Evolutionary conservation across 2,113 vertebrate species (phyloP).

Genomic region (Variabilichromis moorii): DNA sequence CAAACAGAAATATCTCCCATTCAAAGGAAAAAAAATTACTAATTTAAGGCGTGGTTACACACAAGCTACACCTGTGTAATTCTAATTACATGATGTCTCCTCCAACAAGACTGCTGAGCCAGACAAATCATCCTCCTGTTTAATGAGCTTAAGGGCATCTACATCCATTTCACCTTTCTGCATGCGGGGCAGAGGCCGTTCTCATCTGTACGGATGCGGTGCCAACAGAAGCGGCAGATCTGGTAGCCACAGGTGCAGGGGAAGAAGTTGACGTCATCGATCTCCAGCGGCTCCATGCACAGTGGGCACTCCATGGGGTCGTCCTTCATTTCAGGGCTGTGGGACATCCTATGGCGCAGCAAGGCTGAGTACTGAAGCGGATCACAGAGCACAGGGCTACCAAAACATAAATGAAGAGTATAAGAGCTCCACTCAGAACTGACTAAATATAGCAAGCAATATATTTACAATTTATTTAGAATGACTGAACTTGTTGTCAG

Average conservation of each 20-base stretch:
- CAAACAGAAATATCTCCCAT: neutral
- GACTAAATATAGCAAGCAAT: neutral
- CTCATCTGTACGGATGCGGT: slow-evolving; percentile 98
- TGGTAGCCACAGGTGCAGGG: slow-evolving; percentile 99
- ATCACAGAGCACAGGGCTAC: slow-evolving; percentile 48
- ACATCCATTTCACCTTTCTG: slow-evolving; percentile 83
- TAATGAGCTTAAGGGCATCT: neutral
- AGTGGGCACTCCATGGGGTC: slow-evolving; percentile 98
- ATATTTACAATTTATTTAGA: neutral
- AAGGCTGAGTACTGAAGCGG: slow-evolving; percentile 24
- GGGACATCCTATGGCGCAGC: slow-evolving; percentile 83
- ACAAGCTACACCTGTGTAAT: neutral
- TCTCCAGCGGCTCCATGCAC: slow-evolving; percentile 99
- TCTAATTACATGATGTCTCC: neutral
- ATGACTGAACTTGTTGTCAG: neutral
- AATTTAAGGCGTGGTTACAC: neutral
- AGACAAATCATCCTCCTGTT: neutral
- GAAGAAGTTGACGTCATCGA: slow-evolving; percentile 99
- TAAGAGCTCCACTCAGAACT: neutral
- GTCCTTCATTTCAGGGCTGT: slow-evolving; percentile 96
- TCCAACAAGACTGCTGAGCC: neutral
- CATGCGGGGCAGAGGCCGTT: slow-evolving; percentile 98
- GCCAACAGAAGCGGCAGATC: slow-evolving; percentile 99
- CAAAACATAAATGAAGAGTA: neutral
- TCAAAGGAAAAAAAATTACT: neutral